Percentiles rank a stretch among this genome's conserved stretches.
Conservation (phyloP, 1,140 invertebrate species). For the Monomorium pharaonis region DNA sequence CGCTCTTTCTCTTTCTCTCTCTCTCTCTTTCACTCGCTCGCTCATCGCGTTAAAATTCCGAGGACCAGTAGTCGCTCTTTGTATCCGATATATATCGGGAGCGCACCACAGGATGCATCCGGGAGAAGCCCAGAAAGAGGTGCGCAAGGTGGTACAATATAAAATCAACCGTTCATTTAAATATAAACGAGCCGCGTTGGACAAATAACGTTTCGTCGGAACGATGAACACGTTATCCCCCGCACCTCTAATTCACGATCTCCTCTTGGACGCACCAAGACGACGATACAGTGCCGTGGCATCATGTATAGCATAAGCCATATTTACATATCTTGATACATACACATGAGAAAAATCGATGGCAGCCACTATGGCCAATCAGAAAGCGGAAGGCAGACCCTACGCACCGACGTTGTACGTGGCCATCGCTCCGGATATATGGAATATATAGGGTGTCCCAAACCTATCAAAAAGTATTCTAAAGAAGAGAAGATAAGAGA, state of each 20-base stretch:
- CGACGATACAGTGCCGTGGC: constrained; percentile 8
- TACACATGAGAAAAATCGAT: constrained; percentile 50
- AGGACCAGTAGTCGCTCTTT: constrained; percentile 50
- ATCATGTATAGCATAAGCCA: neutral
- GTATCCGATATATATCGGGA: constrained; percentile 27
- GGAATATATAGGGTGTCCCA: constrained; percentile 19
- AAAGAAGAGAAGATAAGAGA: neutral
- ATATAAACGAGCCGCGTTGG: constrained; percentile 70
- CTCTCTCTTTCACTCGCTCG: neutral
- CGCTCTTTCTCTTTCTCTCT: neutral
- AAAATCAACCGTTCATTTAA: constrained; percentile 71
- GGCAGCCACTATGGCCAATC: constrained; percentile 42
- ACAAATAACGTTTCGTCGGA: constrained; percentile 56
- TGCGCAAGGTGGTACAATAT: constrained; percentile 59
- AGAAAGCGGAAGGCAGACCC: constrained; percentile 51
- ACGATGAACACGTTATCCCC: constrained; percentile 66
- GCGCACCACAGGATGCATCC: constrained; percentile 4
- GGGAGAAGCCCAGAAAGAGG: constrained; percentile 30
- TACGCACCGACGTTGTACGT: constrained; percentile 22
- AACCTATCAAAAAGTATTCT: constrained; percentile 19
- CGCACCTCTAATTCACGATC: constrained; percentile 60
- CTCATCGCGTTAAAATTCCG: constrained; percentile 49
- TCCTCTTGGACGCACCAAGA: constrained; percentile 1
- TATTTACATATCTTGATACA: constrained; percentile 68
- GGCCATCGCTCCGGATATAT: neutral